Conservation (phyloP, 2,113 vertebrate genomes). For the Paraplagusia blochii region DNA sequence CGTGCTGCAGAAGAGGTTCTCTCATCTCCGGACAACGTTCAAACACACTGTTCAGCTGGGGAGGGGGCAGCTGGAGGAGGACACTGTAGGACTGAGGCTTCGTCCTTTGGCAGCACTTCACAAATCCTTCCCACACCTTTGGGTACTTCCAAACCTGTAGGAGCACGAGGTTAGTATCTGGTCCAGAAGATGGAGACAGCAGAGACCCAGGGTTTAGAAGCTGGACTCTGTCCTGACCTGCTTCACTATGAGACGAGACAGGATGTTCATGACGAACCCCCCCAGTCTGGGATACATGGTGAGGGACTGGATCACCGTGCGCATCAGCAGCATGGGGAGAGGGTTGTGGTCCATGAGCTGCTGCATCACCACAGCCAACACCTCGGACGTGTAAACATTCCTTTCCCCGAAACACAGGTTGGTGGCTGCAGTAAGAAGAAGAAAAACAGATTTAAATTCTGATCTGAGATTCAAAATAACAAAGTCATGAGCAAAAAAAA, state of each 20-base stretch:
- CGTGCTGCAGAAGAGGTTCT: slow-evolving; percentile 86
- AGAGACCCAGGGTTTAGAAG: no score
- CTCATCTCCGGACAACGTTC: slow-evolving; percentile 89
- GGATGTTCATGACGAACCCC: slow-evolving; percentile 96
- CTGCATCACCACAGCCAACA: slow-evolving; percentile 95
- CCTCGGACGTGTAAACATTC: slow-evolving; percentile 93
- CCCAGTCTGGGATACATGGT: slow-evolving; percentile 93
- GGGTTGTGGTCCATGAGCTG: slow-evolving; percentile 95
- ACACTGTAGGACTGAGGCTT: slow-evolving; percentile 92
- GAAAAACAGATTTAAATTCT: not conserved
- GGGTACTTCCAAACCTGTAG: slow-evolving; percentile 95
- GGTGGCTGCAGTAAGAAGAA: slow-evolving; percentile 76
- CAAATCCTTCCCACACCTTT: slow-evolving; percentile 95
- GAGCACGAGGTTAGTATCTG: not conserved
- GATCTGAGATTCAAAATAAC: no score
- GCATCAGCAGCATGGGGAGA: slow-evolving; percentile 93
- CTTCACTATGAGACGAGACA: slow-evolving; percentile 90
- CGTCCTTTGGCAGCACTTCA: slow-evolving; percentile 93
- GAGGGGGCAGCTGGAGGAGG: slow-evolving; percentile 86
- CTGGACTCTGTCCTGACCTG: slow-evolving; percentile 74
- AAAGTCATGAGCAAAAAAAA: no score
- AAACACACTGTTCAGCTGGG: slow-evolving; percentile 83
- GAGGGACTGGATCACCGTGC: slow-evolving; percentile 94
- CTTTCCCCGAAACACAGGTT: slow-evolving; percentile 93
- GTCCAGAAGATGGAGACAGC: not conserved